Conservation (phyloP, 2,797 vertebrate species). For the Halcyon chelicuti region DNA sequence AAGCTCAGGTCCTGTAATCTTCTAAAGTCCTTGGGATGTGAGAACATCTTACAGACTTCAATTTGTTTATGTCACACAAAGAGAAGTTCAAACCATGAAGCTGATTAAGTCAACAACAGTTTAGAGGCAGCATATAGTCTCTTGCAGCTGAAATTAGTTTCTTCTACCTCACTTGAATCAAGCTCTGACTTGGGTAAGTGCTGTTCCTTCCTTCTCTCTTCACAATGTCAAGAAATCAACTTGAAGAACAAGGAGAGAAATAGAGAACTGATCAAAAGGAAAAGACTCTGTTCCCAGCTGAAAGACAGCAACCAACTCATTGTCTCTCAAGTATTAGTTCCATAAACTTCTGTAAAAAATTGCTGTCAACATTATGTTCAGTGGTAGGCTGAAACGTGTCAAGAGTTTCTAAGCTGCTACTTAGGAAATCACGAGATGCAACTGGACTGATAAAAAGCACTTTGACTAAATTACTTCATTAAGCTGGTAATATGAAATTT, state of each 20-base stretch:
- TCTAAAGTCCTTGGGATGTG: not conserved
- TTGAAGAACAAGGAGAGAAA: not conserved
- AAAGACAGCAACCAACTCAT: not conserved
- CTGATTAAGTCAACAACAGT: not conserved
- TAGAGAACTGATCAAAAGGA: not conserved
- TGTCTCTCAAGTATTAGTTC: not conserved
- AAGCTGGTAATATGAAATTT: conserved; percentile 30
- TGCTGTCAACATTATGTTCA: not conserved
- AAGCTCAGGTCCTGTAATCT: not conserved
- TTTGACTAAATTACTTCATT: conserved; percentile 20
- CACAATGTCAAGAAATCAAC: not conserved
- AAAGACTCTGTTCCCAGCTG: not conserved
- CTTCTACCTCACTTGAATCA: not conserved
- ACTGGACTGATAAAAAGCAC: not conserved
- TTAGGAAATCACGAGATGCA: not conserved
- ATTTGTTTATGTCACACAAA: not conserved
- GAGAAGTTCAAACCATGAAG: not conserved
- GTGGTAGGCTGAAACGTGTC: not conserved
- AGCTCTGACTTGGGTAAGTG: not conserved
- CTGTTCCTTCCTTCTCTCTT: not conserved
- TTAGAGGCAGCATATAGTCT: not conserved
- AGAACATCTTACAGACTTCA: not conserved
- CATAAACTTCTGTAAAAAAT: not conserved
- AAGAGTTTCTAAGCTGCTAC: not conserved
- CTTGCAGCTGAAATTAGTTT: not conserved